Percentiles rank a stretch among this genome's conserved stretches.
phyloP scores from a whole-genome alignment of 2,888 invertebrate genomes.

The Incurvaria masculella region DNA sequence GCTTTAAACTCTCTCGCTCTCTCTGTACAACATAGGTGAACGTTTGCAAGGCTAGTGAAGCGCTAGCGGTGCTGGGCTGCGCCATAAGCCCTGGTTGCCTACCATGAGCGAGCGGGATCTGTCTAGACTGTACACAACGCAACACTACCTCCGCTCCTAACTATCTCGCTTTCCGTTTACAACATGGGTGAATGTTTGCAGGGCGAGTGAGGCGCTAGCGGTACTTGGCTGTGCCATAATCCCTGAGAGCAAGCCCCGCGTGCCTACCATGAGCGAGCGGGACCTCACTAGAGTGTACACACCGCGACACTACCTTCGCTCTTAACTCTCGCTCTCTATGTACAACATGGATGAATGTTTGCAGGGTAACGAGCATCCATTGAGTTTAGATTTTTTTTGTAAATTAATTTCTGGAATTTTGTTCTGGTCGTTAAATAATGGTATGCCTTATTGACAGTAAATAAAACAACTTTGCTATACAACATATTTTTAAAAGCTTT shows the following conservation, averaged over 20 bases:
- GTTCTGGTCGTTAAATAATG: too few relatives aligned
- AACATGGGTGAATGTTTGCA: slow-evolving; percentile 19
- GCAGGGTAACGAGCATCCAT: too few relatives aligned
- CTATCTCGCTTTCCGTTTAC: background rate
- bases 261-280: slow-evolving; percentile 56
- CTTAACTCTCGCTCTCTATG: background rate
- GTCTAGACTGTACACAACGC: slow-evolving; percentile 30
- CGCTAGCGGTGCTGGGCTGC: slow-evolving; percentile 50
- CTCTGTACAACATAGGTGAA: background rate
- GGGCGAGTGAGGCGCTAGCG: slow-evolving; percentile 38
- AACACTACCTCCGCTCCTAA: slow-evolving; percentile 21
- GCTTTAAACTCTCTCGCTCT: slow-evolving; percentile 1
- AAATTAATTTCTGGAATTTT: too few relatives aligned
- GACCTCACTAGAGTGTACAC: slow-evolving; percentile 44
- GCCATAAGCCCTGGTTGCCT: slow-evolving; percentile 57
- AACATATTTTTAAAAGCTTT: too few relatives aligned
- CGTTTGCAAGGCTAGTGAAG: slow-evolving; percentile 31
- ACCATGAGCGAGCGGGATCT: slow-evolving; percentile 58
- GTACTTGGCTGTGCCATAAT: slow-evolving; percentile 56
- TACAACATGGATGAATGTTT: slow-evolving; percentile 4
- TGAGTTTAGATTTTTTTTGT: too few relatives aligned
- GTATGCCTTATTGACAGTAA: too few relatives aligned
- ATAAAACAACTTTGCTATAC: too few relatives aligned
- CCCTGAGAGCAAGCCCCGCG: slow-evolving; percentile 54
- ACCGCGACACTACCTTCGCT: slow-evolving; percentile 22